phyloP scores from a whole-genome alignment of 92 coral and sea anemone genomes.

The Actinostola sp. region DNA sequence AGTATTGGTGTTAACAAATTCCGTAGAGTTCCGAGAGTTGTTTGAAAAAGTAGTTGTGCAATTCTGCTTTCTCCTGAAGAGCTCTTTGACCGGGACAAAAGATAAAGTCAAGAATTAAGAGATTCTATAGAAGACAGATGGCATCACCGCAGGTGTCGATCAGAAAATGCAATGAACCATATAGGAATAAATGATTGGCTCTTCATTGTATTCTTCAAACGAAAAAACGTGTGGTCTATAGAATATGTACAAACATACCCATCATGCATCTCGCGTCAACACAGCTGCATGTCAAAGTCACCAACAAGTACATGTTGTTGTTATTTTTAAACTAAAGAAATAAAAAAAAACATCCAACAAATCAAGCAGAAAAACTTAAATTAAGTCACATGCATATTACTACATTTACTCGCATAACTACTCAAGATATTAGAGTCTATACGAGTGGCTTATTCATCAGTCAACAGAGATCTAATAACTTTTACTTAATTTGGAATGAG shows the following conservation, averaged over 20 bases:
- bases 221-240: conserved; percentile 64
- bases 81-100: conserved; percentile 38
- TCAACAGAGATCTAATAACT: not conserved
- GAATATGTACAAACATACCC: conserved; percentile 55
- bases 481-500: not conserved
- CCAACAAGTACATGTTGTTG: conserved; percentile 17
- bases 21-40: conserved; percentile 16
- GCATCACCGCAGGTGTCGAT: conserved; percentile 68
- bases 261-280: conserved; percentile 50
- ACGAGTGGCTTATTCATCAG: not conserved
- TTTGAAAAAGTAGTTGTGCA: conserved; percentile 26
- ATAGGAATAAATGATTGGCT: conserved; percentile 57
- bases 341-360: conserved; percentile 16
- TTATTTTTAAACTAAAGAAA: not conserved
- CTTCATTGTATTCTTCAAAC: conserved; percentile 55
- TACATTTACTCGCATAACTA: too few relatives aligned
- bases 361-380: conserved; percentile 20
- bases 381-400: too few relatives aligned
- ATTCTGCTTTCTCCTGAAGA: conserved; percentile 30
- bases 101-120: conserved; percentile 40
- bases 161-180: conserved; percentile 50
- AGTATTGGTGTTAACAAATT: not conserved
- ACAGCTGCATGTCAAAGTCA: conserved; percentile 35
- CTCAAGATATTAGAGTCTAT: too few relatives aligned
- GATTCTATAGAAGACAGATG: conserved; percentile 76